A percentile compares a stretch with the other conserved stretches of the same genome.
Conservation (phyloP, 2,888 invertebrate species). For the Torymus tubicola region DNA sequence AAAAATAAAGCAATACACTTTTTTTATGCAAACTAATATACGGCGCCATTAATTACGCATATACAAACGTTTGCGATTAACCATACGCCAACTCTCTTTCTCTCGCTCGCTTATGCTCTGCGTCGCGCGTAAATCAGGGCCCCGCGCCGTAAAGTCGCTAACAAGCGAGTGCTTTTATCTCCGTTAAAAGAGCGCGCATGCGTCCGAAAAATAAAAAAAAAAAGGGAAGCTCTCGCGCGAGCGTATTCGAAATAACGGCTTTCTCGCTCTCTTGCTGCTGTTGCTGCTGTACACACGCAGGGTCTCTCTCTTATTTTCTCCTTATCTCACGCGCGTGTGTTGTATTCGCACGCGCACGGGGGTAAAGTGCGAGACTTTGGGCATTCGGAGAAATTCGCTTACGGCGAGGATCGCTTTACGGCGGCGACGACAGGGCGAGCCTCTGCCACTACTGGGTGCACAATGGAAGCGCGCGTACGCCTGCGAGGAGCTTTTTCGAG, state of each 20-base stretch:
- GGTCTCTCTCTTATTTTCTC: constrained; percentile 6
- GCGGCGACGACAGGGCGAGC: constrained; percentile 55
- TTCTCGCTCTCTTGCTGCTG: constrained; percentile 12
- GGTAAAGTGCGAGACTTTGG: background rate
- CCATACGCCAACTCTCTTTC: background rate
- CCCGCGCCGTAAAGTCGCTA: constrained; percentile 47
- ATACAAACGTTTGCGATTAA: constrained; percentile 52
- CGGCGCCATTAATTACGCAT: constrained; percentile 43
- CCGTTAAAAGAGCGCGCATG: constrained; percentile 10
- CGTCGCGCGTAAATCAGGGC: constrained; percentile 49
- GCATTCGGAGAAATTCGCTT: constrained; percentile 34
- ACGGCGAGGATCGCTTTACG: constrained; percentile 61
- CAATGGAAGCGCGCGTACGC: too few species aligned
- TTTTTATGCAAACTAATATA: constrained; percentile 21
- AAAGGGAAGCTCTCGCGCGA: background rate
- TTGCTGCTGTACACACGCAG: background rate
- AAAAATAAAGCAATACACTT: background rate
- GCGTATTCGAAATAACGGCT: constrained; percentile 23
- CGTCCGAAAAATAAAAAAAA: background rate
- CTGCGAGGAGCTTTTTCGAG: too few species aligned
- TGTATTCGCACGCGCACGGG: background rate
- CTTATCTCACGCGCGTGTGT: constrained; percentile 13
- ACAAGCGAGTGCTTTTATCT: constrained; percentile 53
- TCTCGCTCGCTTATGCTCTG: background rate
- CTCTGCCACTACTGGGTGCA: constrained; percentile 35